Evolutionary conservation across 2,888 invertebrate species (phyloP).

Genomic region (Orthosia incerta): DNA sequence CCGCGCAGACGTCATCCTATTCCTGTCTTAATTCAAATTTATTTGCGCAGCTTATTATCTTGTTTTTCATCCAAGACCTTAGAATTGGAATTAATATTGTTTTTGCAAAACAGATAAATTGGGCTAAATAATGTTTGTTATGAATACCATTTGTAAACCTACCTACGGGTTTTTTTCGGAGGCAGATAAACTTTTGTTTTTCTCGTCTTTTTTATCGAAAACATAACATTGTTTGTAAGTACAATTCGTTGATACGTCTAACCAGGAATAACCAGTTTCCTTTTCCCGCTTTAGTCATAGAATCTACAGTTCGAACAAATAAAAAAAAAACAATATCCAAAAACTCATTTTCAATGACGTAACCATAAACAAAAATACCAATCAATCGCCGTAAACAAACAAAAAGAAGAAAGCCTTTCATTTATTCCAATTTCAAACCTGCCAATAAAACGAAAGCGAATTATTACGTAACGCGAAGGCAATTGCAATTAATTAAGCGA

Average conservation of each 20-base stretch:
- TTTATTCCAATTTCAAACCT: constrained; percentile 52
- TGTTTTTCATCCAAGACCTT: neutral
- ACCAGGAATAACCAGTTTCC: constrained; percentile 20
- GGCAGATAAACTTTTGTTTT: constrained; percentile 36
- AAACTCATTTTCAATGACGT: neutral
- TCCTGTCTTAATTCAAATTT: neutral
- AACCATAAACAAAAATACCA: constrained; percentile 20
- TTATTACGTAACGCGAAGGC: constrained; percentile 48
- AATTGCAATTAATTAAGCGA: constrained; percentile 58
- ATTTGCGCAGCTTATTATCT: neutral
- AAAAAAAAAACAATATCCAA: constrained; percentile 12
- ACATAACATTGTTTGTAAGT: neutral
- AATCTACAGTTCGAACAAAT: neutral
- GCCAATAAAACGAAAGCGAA: constrained; percentile 55
- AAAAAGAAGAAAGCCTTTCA: constrained; percentile 44
- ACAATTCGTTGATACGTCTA: neutral
- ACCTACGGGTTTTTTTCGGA: constrained; percentile 23
- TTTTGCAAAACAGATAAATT: constrained; percentile 24
- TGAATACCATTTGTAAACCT: neutral
- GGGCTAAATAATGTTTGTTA: neutral
- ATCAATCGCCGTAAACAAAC: constrained; percentile 10
- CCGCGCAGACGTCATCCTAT: too few species aligned
- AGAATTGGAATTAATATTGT: neutral
- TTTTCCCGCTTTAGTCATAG: neutral
- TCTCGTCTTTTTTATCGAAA: constrained; percentile 23